Evolutionary conservation across 2,797 vertebrate species (phyloP).

Genomic region (Parotocinclus haroldoi): DNA sequence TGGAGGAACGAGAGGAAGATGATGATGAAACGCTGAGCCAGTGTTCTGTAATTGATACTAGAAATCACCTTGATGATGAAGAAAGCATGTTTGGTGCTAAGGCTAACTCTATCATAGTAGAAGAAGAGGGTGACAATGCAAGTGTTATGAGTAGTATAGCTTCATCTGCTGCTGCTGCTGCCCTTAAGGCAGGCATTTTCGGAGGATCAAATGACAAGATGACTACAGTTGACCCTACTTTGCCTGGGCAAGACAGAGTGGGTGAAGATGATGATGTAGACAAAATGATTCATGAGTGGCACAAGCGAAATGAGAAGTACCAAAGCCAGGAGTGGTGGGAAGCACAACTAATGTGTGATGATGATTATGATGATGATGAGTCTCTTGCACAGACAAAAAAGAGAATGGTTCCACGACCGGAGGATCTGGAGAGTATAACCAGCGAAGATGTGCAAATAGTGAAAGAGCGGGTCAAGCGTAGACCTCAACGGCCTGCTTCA

Average conservation of each 20-base stretch:
- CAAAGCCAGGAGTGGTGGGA: conserved; percentile 74
- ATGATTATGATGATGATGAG: conserved; percentile 57
- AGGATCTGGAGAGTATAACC: conserved; percentile 77
- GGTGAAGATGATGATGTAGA: conserved; percentile 63
- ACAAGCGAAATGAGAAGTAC: conserved; percentile 83
- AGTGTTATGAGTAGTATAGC: conserved; percentile 80
- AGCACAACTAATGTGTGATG: conserved; percentile 65
- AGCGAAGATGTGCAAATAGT: conserved; percentile 77
- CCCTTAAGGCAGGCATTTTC: conserved; percentile 31
- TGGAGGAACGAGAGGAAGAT: conserved; percentile 82
- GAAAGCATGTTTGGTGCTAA: conserved; percentile 74
- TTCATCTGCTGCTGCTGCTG: conserved; percentile 60
- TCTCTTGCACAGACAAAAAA: conserved; percentile 33
- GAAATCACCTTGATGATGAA: conserved; percentile 65
- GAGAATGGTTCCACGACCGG: conserved; percentile 35
- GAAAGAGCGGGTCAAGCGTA: conserved; percentile 70
- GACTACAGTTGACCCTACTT: not conserved
- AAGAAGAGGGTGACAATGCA: conserved; percentile 84
- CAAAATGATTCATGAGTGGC: conserved; percentile 84
- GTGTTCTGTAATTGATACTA: conserved; percentile 72
- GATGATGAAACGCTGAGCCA: conserved; percentile 76
- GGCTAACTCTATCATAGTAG: conserved; percentile 81
- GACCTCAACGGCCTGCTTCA: conserved; percentile 54
- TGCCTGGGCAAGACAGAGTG: conserved; percentile 43
- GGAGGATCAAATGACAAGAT: not conserved